phyloP scores from a whole-genome alignment of 2,113 vertebrate genomes.

The Nettapus auritus region DNA sequence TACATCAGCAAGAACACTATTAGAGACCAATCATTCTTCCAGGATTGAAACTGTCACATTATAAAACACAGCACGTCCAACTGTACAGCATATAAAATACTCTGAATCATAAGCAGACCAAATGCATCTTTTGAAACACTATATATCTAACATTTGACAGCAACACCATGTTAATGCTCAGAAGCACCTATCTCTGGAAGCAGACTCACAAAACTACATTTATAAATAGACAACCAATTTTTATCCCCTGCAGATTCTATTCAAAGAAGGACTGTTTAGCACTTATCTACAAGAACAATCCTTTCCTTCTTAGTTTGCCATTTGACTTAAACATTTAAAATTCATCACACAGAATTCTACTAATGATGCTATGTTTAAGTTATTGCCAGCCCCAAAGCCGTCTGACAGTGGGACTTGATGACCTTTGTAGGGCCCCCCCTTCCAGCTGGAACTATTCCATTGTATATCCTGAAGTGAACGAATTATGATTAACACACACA shows the following conservation, averaged over 20 bases:
- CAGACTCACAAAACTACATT: not conserved
- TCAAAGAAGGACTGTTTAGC: not conserved
- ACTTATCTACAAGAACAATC: not conserved
- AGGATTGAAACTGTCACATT: not conserved
- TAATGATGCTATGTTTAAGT: not conserved
- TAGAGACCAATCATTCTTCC: not conserved
- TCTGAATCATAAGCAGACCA: not conserved
- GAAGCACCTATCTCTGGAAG: not conserved
- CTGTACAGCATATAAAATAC: not conserved
- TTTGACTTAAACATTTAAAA: not conserved
- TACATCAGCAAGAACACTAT: not conserved
- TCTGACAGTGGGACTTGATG: not conserved
- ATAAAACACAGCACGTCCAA: not conserved
- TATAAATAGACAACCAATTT: not conserved
- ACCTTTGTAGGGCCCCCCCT: not conserved
- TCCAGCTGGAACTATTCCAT: not conserved
- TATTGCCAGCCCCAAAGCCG: not conserved
- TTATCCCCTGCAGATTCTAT: not conserved
- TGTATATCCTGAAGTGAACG: not conserved
- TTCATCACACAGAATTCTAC: not conserved
- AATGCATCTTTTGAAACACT: not conserved
- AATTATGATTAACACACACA: not conserved
- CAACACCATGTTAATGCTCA: not conserved
- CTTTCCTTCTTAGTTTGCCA: not conserved
- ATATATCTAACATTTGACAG: not conserved